These are phyloP conservation scores for Leptoclinus maculatus DNA, from an alignment of 2,797 vertebrate species.

Conservation along the genomic window DNA sequence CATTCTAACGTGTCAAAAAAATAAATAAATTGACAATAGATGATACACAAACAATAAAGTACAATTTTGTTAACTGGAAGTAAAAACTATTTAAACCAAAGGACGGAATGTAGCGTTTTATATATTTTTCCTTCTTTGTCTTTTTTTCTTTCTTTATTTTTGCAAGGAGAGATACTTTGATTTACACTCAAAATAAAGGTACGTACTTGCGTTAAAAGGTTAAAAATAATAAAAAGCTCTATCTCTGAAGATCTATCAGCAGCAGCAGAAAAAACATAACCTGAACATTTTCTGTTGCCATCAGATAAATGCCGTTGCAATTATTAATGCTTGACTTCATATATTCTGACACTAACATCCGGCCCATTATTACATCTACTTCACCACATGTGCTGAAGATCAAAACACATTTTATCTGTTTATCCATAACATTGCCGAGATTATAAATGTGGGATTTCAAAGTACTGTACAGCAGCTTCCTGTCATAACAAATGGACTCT, in stretches of 20 bases:
- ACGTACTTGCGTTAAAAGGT: not conserved
- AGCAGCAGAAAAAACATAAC: not conserved
- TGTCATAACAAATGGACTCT: not conserved
- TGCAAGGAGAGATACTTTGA: not conserved
- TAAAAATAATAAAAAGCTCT: not conserved
- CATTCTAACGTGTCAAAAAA: no score
- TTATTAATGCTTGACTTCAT: not conserved
- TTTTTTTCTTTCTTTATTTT: not conserved
- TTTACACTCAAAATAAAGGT: not conserved
- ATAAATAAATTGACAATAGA: no score
- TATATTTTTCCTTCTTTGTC: not conserved
- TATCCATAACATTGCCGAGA: no score
- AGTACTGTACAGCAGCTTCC: not conserved
- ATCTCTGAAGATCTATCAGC: not conserved
- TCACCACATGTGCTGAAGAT: not conserved
- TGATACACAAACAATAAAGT: no score
- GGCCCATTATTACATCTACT: not conserved
- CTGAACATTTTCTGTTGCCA: not conserved
- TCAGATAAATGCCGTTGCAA: not conserved
- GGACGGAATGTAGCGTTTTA: not conserved
- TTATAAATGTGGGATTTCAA: no score
- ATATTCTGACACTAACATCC: accelerated
- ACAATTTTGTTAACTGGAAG: not conserved
- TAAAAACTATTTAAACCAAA: not conserved
- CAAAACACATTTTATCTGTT: not conserved